Evolutionary conservation across 2,797 vertebrate species (phyloP).

Genomic region (Hybognathus amarus): DNA sequence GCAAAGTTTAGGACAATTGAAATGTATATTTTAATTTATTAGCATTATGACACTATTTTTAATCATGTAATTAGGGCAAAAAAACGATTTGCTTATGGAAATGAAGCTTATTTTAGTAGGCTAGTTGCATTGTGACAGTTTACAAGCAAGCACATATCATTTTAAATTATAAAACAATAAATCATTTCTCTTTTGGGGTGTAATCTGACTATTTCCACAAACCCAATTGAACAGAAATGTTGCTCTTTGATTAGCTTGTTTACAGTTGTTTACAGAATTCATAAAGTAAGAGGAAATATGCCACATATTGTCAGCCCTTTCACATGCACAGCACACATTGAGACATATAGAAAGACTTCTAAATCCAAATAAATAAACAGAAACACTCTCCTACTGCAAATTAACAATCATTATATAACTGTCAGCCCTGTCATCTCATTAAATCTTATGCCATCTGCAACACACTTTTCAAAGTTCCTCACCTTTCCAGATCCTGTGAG

Average conservation of each 20-base stretch:
- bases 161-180: not conserved
- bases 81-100: not conserved
- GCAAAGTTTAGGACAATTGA: not conserved
- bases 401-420: constrained; percentile 40
- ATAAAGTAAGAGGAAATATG: constrained; percentile 14
- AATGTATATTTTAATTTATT: not conserved
- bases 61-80: no score
- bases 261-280: constrained; percentile 30
- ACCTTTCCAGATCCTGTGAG: constrained; percentile 15
- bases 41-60: not conserved
- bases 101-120: not conserved
- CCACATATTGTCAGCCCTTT: constrained; percentile 33
- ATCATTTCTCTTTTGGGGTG: not conserved
- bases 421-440: constrained; percentile 23
- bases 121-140: not conserved
- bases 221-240: not conserved
- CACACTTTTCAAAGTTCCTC: constrained; percentile 19
- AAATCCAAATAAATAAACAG: constrained; percentile 20
- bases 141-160: not conserved
- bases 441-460: constrained; percentile 26
- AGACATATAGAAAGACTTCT: constrained; percentile 14
- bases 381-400: constrained; percentile 28
- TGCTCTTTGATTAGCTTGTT: not conserved
- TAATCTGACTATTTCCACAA: not conserved
- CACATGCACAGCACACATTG: not conserved